phyloP scores from a whole-genome alignment of 1,140 invertebrate genomes.

The Probaryconus sp. region DNA sequence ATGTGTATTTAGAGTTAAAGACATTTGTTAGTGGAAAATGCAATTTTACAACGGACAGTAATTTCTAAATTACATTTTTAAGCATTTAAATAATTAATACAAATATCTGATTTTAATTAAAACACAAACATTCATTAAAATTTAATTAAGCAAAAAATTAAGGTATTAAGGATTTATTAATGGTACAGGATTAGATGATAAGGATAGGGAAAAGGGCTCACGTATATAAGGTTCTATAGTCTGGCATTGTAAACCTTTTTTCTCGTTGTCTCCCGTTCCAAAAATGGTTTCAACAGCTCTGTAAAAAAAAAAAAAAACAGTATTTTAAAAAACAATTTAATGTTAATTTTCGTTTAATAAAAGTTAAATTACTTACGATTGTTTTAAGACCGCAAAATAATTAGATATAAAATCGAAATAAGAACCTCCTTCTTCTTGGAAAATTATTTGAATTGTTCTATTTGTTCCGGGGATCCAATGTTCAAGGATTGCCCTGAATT shows the following conservation, averaged over 20 bases:
- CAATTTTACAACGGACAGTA: too few relatives aligned
- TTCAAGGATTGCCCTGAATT: conserved; percentile 82
- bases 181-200: too few relatives aligned
- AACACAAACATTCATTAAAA: too few relatives aligned
- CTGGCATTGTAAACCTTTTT: conserved; percentile 67
- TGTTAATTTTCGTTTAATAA: neutral
- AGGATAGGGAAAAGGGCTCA: conserved; percentile 58
- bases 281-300: conserved; percentile 60
- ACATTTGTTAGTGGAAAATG: conserved; percentile 64
- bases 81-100: too few relatives aligned
- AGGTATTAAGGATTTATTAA: too few relatives aligned
- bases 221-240: conserved; percentile 68
- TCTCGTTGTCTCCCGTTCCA: conserved; percentile 46
- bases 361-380: conserved; percentile 68
- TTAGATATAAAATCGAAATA: conserved; percentile 73
- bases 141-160: neutral
- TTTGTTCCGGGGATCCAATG: conserved; percentile 84
- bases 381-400: conserved; percentile 67
- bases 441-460: conserved; percentile 82
- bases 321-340: conserved; percentile 1
- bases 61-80: too few relatives aligned
- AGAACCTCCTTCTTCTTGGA: conserved; percentile 83
- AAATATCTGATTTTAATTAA: too few relatives aligned
- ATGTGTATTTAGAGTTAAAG: conserved; percentile 51
- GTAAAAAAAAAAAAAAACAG: conserved; percentile 45